Percentiles rank a stretch among this genome's conserved stretches.
phyloP scores from a whole-genome alignment of 2,797 vertebrate genomes.

The Microctenopoma steveboyesi region DNA sequence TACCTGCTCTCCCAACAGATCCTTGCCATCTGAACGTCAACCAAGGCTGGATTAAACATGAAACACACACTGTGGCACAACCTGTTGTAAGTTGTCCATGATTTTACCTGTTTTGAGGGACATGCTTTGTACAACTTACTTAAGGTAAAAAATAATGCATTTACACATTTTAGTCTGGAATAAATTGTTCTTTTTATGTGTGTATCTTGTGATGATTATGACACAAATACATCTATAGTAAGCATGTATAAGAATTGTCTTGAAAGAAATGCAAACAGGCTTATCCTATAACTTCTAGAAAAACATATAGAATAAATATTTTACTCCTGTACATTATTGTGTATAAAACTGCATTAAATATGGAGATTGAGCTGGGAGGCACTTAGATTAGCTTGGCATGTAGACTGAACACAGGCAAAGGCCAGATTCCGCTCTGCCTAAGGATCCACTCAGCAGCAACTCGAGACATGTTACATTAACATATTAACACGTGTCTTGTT shows the following conservation, averaged over 20 bases:
- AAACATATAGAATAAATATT: slow-evolving; percentile 13
- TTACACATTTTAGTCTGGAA: slow-evolving; percentile 8
- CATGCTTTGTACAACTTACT: background rate
- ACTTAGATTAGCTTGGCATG: slow-evolving; percentile 3
- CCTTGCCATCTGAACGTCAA: slow-evolving; percentile 36
- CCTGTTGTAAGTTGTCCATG: background rate
- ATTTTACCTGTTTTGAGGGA: background rate
- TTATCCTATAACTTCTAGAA: background rate
- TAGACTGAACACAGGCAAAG: slow-evolving; percentile 3
- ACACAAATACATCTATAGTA: background rate
- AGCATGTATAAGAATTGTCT: background rate
- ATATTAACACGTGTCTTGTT: no score
- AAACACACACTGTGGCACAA: slow-evolving; percentile 14
- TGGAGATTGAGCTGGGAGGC: background rate
- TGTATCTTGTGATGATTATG: background rate
- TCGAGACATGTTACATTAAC: no score
- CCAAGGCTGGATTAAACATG: slow-evolving; percentile 39
- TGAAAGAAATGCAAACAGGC: background rate
- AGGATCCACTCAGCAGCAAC: background rate
- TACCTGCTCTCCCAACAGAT: slow-evolving; percentile 34
- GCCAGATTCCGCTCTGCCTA: background rate
- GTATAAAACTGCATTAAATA: background rate
- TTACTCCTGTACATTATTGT: background rate
- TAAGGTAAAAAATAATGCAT: slow-evolving; percentile 10
- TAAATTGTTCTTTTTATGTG: background rate